Evolutionary conservation across 2,113 vertebrate genomes (phyloP).

Genomic region (Lampris megalopsis): DNA sequence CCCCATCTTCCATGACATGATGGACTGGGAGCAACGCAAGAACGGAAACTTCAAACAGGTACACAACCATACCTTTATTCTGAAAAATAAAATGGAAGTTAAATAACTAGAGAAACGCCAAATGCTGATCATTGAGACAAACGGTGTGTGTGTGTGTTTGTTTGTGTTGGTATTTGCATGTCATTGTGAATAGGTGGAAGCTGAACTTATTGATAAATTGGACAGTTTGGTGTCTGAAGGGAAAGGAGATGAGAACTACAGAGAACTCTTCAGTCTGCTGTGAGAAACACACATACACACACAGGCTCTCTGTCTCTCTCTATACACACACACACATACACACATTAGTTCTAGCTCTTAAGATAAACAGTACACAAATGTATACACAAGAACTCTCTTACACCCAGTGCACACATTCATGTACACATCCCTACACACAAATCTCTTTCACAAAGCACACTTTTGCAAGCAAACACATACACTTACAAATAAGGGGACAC

Average conservation of each 20-base stretch:
- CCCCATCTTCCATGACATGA: conserved; percentile 99
- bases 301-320: not conserved
- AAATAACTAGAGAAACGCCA: not conserved
- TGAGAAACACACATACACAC: conserved; percentile 74
- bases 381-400: too few relatives aligned
- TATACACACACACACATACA: not conserved
- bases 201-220: conserved; percentile 96
- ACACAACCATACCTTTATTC: too few relatives aligned
- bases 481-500: too few relatives aligned
- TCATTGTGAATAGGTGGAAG: conserved; percentile 88
- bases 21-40: conserved; percentile 99
- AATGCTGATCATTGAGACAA: not conserved
- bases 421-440: too few relatives aligned
- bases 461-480: too few relatives aligned
- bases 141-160: not conserved
- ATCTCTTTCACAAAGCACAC: too few relatives aligned
- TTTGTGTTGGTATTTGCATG: not conserved
- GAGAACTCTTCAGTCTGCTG: conserved; percentile 97
- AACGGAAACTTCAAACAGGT: conserved; percentile 99
- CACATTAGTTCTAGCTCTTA: not conserved
- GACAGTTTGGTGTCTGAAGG: conserved; percentile 98
- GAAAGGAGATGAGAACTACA: conserved; percentile 98
- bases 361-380: too few relatives aligned
- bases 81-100: too few relatives aligned
- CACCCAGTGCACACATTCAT: too few relatives aligned